phyloP scores from a whole-genome alignment of 2,797 vertebrate genomes.

The Melanotaenia nigrans region DNA sequence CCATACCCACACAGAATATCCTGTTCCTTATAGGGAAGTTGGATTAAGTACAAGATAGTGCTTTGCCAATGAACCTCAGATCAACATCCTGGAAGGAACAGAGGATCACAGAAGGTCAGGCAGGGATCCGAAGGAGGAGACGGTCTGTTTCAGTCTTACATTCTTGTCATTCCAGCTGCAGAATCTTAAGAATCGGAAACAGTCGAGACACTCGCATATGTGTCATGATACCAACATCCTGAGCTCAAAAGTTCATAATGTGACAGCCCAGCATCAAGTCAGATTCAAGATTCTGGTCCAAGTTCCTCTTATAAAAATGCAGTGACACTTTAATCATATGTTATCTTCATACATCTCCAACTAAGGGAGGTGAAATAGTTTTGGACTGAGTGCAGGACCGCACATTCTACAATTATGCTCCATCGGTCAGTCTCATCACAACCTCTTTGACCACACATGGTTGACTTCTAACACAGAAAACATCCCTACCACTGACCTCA shows the following conservation, averaged over 20 bases:
- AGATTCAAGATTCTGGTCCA: conserved; percentile 8
- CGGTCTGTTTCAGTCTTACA: conserved; percentile 36
- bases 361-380: conserved; percentile 17
- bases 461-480: conserved; percentile 30
- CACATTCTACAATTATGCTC: conserved; percentile 11
- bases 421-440: conserved; percentile 25
- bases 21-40: conserved; percentile 1
- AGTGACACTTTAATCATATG: conserved; percentile 5
- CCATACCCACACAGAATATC: not conserved
- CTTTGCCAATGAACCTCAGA: conserved; percentile 16
- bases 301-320: conserved; percentile 1
- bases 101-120: conserved; percentile 35
- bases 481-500: conserved; percentile 38
- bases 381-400: conserved; percentile 8
- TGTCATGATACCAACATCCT: conserved; percentile 28
- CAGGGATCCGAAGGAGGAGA: conserved; percentile 32
- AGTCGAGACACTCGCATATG: conserved; percentile 26
- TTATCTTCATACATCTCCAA: conserved; percentile 19
- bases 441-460: conserved; percentile 17
- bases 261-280: conserved; percentile 24
- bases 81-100: conserved; percentile 17
- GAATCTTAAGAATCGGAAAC: conserved; percentile 12
- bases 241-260: conserved; percentile 30
- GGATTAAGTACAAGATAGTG: conserved; percentile 29
- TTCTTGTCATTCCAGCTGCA: conserved; percentile 56